Evolutionary conservation across 2,113 vertebrate genomes (phyloP).

Genomic region (Argyrosomus japonicus): DNA sequence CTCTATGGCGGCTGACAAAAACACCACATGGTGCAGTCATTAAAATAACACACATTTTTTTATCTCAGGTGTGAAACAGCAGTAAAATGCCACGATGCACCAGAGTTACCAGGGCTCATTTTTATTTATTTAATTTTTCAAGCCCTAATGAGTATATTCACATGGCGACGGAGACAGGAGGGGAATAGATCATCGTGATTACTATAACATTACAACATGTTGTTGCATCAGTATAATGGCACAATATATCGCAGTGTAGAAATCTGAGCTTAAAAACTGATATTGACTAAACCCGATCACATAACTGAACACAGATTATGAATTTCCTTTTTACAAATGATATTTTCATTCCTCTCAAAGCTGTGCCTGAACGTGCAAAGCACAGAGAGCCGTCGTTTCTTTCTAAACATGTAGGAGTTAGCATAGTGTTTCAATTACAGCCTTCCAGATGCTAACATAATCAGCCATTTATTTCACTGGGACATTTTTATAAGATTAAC

Average conservation of each 20-base stretch:
- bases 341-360: too few relatives aligned
- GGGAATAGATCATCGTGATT: background rate
- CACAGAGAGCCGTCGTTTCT: too few relatives aligned
- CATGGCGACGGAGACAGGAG: background rate
- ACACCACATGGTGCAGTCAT: background rate
- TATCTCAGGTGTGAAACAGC: conserved; percentile 18
- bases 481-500: too few relatives aligned
- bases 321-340: too few relatives aligned
- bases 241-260: background rate
- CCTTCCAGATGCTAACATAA: too few relatives aligned
- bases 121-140: background rate
- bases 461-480: too few relatives aligned
- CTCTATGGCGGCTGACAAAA: conserved; percentile 2
- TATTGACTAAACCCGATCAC: background rate
- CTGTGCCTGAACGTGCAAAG: too few relatives aligned
- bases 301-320: too few relatives aligned
- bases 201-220: background rate
- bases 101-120: background rate
- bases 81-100: background rate
- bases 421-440: too few relatives aligned
- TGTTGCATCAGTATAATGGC: background rate
- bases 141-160: background rate
- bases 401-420: too few relatives aligned
- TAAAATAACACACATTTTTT: conserved; percentile 8
- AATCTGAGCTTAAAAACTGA: background rate